Evolutionary conservation across 2,113 vertebrate species (phyloP).

Genomic region (Casuarius casuarius): DNA sequence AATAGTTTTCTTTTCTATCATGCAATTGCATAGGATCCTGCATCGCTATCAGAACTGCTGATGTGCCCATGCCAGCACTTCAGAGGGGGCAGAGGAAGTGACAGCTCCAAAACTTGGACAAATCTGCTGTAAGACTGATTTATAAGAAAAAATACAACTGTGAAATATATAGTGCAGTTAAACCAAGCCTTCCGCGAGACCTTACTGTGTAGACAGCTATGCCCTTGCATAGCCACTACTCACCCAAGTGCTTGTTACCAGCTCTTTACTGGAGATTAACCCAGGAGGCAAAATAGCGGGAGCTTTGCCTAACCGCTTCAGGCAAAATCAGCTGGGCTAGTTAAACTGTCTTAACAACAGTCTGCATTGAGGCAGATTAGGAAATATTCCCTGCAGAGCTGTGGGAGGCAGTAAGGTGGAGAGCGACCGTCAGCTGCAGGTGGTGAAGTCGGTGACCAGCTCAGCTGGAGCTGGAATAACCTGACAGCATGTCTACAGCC

Average conservation of each 20-base stretch:
- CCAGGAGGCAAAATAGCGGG: too few species aligned
- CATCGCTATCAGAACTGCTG: background rate
- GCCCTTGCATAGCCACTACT: too few species aligned
- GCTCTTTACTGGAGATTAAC: too few species aligned
- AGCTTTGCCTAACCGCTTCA: too few species aligned
- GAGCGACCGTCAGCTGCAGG: background rate
- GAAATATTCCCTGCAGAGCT: background rate
- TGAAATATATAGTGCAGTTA: background rate
- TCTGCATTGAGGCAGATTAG: background rate
- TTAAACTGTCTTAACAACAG: background rate
- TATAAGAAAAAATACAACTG: background rate
- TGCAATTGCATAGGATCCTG: background rate
- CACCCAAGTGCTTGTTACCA: too few species aligned
- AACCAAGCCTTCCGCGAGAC: background rate
- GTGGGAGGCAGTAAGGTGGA: background rate
- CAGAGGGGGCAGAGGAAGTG: background rate
- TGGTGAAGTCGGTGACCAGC: background rate
- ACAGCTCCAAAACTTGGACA: background rate
- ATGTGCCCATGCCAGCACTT: background rate
- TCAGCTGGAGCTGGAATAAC: background rate
- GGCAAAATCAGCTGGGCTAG: too few species aligned
- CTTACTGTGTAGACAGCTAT: too few species aligned
- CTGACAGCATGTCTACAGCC: background rate
- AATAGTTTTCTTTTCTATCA: background rate
- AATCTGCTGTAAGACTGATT: background rate